Evolutionary conservation across 2,888 invertebrate genomes (phyloP), one percentile per base, ranked within the genome.

Genomic region (Hirtodrosophila duncani): DNA sequence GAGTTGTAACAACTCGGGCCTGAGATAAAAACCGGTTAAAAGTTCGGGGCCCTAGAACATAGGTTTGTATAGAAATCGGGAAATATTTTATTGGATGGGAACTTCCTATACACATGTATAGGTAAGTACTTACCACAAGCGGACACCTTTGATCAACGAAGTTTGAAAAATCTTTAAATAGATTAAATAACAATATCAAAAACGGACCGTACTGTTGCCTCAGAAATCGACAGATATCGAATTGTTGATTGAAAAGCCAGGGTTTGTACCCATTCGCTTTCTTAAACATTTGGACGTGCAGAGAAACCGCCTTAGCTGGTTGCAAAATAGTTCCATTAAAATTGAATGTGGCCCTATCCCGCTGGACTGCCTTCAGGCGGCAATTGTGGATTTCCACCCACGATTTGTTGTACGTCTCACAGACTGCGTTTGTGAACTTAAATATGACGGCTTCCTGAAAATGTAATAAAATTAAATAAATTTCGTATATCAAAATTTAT

Each of bases 251-350:
- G 1, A 43, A 3, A 0, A 69, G 8, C 50, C 62, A 67, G 0
- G 63, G 63, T 14, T 63, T 58, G n/a, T 57, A 70, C 1, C 63
- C 65, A 11, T 36, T 75, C 0, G 38, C 62, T 14, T 55, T 55
- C 8, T 57, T 44, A 1, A 41, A 36, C 0, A 67, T 1, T 8
- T 38, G 16, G 3, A 4, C 11, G 21, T 38, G n/a, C 1, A 29
- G 1, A 21, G 8, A 1, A 16, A 71, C 31, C 0, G 36, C 14
- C 3, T 34, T 2, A 0, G 41, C 48, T 1, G 50, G 43, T 18
- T 61, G 14, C 1, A 52, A 7, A 0, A 68, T 2, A 3, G 55
- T 51, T 1, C 3, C 38, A 8, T 55, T 43, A 0, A 63, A 2
- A 9, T 60, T 66, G 0, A 66, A 20, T 2, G 16, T 21, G 1